Conservation (phyloP, 2,113 vertebrate genomes). For the Nansenia antarctica region DNA sequence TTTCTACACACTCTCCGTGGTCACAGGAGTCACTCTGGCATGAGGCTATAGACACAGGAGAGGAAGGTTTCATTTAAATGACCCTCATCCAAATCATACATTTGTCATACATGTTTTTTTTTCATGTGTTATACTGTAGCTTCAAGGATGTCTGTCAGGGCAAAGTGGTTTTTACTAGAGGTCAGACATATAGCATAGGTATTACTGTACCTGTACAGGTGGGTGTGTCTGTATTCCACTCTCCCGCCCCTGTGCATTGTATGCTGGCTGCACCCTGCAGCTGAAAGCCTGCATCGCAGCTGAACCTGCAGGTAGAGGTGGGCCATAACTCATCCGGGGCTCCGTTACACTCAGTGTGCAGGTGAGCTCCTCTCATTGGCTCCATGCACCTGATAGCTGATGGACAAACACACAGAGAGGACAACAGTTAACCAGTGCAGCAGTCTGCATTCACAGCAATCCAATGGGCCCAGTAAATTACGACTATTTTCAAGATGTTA, state of each 20-base stretch:
- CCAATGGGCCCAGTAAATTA: neutral
- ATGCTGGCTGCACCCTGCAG: slow-evolving; percentile 42
- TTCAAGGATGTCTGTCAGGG: too few species aligned
- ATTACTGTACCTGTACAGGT: slow-evolving; percentile 46
- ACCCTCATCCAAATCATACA: too few species aligned
- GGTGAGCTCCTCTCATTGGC: slow-evolving; percentile 32
- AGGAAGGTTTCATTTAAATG: too few species aligned
- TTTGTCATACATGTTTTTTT: too few species aligned
- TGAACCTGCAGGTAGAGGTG: slow-evolving; percentile 54
- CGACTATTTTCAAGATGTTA: neutral
- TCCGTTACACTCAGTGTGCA: slow-evolving; percentile 41
- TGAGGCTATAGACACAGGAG: too few species aligned
- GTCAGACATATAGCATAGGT: too few species aligned
- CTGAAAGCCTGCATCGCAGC: slow-evolving; percentile 53
- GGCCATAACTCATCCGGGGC: slow-evolving; percentile 15
- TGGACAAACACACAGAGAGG: neutral
- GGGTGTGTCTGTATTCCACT: slow-evolving; percentile 46
- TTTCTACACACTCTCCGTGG: slow-evolving; percentile 84
- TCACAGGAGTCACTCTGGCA: slow-evolving; percentile 78
- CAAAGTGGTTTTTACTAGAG: too few species aligned
- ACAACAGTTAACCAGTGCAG: neutral
- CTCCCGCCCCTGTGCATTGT: slow-evolving; percentile 45
- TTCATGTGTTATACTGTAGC: too few species aligned
- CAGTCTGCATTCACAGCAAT: neutral
- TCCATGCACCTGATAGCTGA: slow-evolving; percentile 55